phyloP scores from a whole-genome alignment of 1,140 invertebrate genomes.

The Lepeophtheirus salmonis region DNA sequence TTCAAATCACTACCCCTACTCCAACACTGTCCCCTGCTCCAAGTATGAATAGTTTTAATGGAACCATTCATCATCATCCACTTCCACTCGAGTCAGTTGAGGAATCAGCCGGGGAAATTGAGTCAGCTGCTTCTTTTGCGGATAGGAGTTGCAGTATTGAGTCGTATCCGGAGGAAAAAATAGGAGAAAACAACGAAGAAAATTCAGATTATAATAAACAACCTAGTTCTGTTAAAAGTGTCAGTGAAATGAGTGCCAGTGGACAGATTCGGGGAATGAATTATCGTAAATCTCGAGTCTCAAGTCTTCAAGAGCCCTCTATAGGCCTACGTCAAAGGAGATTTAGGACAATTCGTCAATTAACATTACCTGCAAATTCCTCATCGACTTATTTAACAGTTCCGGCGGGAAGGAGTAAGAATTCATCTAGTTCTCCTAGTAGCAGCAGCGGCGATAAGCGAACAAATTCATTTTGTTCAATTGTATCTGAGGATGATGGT shows the following conservation, averaged over 20 bases:
- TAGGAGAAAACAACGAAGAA: not conserved
- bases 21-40: not conserved
- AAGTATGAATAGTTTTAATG: not conserved
- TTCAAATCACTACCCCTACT: not conserved
- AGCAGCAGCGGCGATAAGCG: not conserved
- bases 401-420: too few relatives aligned
- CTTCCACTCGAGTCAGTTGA: not conserved
- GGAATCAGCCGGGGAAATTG: not conserved
- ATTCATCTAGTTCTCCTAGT: too few relatives aligned
- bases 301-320: not conserved
- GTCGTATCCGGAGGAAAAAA: too few relatives aligned
- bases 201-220: too few relatives aligned
- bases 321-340: not conserved
- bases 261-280: not conserved
- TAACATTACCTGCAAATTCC: not conserved
- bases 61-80: not conserved
- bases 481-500: not conserved
- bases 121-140: too few relatives aligned
- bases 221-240: too few relatives aligned
- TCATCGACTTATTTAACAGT: not conserved
- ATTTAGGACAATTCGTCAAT: not conserved
- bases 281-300: not conserved
- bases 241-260: not conserved
- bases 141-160: too few relatives aligned
- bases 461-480: not conserved